Percentiles rank a stretch among this genome's conserved stretches.
phyloP scores from a whole-genome alignment of 2,113 vertebrate genomes.

The Paedocypris sp. region DNA sequence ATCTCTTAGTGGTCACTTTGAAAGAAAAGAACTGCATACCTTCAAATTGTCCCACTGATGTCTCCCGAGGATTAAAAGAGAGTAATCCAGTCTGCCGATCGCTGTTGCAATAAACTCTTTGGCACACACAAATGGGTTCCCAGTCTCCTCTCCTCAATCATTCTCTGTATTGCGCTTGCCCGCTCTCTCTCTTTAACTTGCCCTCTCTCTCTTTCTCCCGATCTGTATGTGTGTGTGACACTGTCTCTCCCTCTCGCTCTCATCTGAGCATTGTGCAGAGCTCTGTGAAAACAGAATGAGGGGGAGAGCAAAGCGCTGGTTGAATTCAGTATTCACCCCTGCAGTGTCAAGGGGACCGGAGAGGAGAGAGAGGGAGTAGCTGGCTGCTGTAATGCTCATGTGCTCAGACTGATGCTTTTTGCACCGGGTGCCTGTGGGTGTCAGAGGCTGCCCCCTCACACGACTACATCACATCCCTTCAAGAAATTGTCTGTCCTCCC shows the following conservation, averaged over 20 bases:
- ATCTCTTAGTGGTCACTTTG: not conserved
- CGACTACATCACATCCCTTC: not conserved
- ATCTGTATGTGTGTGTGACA: no score
- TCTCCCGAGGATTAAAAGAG: not conserved
- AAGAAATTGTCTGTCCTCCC: slow-evolving; percentile 18
- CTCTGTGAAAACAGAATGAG: slow-evolving; percentile 22
- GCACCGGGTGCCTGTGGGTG: slow-evolving; percentile 12
- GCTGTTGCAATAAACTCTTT: slow-evolving; percentile 14
- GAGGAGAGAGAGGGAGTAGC: not conserved
- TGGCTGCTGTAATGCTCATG: slow-evolving; percentile 5
- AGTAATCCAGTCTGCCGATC: slow-evolving; percentile 9
- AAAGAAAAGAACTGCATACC: slow-evolving; percentile 6
- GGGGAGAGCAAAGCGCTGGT: slow-evolving; percentile 19
- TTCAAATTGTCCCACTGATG: not conserved
- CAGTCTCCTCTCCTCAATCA: slow-evolving; percentile 6
- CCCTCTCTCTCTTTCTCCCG: not conserved
- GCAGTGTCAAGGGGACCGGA: slow-evolving; percentile 17
- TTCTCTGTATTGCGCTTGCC: not conserved
- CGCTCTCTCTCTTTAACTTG: not conserved
- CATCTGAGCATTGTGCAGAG: slow-evolving; percentile 14
- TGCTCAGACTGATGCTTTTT: not conserved
- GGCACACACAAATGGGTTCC: not conserved
- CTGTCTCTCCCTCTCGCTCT: slow-evolving; percentile 18
- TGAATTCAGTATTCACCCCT: slow-evolving; percentile 17
- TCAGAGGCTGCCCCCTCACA: not conserved